These are phyloP conservation scores for Chroicocephalus ridibundus DNA, from an alignment of 2,113 vertebrate genomes.

Conservation along the genomic window DNA sequence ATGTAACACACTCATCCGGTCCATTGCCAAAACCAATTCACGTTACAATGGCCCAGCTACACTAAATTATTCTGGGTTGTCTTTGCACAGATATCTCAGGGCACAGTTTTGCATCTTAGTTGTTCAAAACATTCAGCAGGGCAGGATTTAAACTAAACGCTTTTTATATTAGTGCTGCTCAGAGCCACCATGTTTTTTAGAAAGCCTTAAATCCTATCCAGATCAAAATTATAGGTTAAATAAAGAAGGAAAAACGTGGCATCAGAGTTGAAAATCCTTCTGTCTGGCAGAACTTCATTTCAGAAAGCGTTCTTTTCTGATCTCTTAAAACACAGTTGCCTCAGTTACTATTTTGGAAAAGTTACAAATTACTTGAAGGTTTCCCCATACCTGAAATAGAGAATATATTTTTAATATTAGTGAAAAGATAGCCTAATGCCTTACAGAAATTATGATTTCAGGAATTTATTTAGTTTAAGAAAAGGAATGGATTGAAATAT, in stretches of 20 bases:
- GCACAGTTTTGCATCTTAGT: neutral
- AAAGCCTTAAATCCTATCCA: neutral
- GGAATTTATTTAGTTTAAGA: neutral
- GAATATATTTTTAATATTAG: neutral
- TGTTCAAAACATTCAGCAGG: conserved; percentile 21
- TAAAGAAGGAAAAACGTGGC: neutral
- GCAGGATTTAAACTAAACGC: neutral
- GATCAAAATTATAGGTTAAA: neutral
- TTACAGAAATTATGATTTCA: neutral
- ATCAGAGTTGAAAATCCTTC: neutral
- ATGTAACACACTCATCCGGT: neutral
- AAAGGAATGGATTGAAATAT: neutral
- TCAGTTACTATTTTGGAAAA: neutral
- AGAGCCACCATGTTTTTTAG: neutral
- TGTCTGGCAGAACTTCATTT: neutral
- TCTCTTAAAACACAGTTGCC: neutral
- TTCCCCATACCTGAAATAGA: neutral
- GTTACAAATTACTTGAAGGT: neutral
- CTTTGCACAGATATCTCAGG: neutral
- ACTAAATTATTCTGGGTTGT: neutral
- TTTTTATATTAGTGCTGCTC: neutral
- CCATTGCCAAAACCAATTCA: neutral
- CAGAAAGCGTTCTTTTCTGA: neutral
- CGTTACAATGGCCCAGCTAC: neutral
- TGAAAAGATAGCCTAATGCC: neutral